phyloP scores from a whole-genome alignment of 2,797 vertebrate species.

The Macropus fuliginosus region DNA sequence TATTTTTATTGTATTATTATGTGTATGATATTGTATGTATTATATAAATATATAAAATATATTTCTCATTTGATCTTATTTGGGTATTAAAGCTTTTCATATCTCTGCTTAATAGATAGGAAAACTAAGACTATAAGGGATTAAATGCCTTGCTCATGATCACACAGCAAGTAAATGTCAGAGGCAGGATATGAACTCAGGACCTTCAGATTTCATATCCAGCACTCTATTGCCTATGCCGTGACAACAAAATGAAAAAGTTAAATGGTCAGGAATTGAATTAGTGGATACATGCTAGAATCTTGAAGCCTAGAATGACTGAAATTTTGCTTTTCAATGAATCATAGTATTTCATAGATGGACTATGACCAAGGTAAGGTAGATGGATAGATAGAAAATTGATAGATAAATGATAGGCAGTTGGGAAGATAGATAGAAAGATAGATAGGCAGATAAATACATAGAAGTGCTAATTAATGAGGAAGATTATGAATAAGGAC shows the following conservation, averaged over 20 bases:
- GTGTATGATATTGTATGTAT: not conserved
- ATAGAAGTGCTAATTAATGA: not conserved
- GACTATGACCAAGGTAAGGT: not conserved
- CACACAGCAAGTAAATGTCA: not conserved
- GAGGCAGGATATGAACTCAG: not conserved
- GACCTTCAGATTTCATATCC: not conserved
- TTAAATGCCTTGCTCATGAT: not conserved
- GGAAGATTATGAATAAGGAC: not conserved
- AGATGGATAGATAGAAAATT: not conserved
- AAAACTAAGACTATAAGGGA: not conserved
- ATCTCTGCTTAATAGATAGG: not conserved
- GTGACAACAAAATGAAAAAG: not conserved
- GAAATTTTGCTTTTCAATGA: not conserved
- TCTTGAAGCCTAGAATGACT: not conserved
- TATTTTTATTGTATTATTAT: too few species aligned
- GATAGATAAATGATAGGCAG: not conserved
- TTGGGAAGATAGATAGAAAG: not conserved
- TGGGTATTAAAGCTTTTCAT: not conserved
- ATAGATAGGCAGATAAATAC: not conserved
- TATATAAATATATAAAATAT: not conserved
- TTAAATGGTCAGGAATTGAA: not conserved
- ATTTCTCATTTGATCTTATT: slow-evolving; percentile 10
- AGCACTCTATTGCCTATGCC: not conserved
- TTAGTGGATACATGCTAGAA: not conserved
- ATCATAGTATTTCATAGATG: not conserved